Evolutionary conservation across 2,113 vertebrate species (phyloP).

Genomic region (Oostethus manadensis): DNA sequence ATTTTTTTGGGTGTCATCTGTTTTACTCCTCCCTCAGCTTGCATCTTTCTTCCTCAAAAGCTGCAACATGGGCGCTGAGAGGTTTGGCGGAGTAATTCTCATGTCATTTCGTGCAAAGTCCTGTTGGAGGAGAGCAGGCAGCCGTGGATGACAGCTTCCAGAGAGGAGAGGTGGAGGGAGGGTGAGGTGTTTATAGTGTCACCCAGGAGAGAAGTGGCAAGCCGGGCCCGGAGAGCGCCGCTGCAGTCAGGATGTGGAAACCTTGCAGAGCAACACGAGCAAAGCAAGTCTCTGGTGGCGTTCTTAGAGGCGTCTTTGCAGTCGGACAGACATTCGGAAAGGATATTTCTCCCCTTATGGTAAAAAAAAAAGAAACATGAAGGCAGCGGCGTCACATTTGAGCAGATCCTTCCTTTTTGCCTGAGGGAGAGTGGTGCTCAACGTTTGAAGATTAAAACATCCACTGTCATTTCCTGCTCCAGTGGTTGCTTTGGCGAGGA

Average conservation of each 20-base stretch:
- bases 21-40: conserved; percentile 39
- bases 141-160: conserved; percentile 85
- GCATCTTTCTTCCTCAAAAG: conserved; percentile 72
- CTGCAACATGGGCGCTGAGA: conserved; percentile 80
- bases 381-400: conserved; percentile 65
- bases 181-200: conserved; percentile 79
- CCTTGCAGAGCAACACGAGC: conserved; percentile 8
- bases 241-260: conserved; percentile 28
- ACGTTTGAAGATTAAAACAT: conserved; percentile 90
- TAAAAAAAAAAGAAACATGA: conserved; percentile 23
- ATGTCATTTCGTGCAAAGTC: conserved; percentile 80
- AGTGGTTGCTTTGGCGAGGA: conserved; percentile 69
- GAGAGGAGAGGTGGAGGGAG: conserved; percentile 73
- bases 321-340: conserved; percentile 20
- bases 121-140: conserved; percentile 84
- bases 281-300: conserved; percentile 9
- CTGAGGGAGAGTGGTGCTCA: conserved; percentile 68
- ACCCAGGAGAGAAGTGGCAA: conserved; percentile 75
- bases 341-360: not conserved
- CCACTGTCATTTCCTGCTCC: conserved; percentile 89
- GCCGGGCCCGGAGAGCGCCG: conserved; percentile 72
- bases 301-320: not conserved
- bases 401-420: conserved; percentile 68
- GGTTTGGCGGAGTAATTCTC: conserved; percentile 87
- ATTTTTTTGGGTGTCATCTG: conserved; percentile 88